Percentiles rank a stretch among this genome's conserved stretches.
Conservation (phyloP, 2,888 invertebrate species). For the Polylopha cassiicola region DNA sequence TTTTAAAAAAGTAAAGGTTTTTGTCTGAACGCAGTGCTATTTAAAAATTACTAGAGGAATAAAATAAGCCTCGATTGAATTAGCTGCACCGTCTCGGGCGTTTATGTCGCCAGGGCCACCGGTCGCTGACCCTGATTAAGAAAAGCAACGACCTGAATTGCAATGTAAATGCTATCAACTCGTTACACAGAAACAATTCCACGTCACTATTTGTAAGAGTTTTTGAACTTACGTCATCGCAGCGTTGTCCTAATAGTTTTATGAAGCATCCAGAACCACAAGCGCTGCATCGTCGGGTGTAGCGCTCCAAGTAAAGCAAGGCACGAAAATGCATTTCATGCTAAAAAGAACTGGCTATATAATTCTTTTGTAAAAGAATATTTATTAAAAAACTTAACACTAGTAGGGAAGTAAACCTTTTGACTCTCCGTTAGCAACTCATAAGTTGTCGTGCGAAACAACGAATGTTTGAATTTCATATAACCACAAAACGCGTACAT, state of each 20-base stretch:
- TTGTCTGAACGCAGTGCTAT: too few relatives aligned
- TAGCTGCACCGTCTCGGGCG: too few relatives aligned
- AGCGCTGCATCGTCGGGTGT: conserved; percentile 73
- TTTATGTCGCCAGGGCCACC: too few relatives aligned
- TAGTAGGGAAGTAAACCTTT: conserved; percentile 48
- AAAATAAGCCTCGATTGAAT: too few relatives aligned
- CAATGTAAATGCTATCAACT: too few relatives aligned
- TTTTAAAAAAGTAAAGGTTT: not conserved
- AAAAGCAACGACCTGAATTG: too few relatives aligned
- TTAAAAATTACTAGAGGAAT: too few relatives aligned
- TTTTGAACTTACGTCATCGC: conserved; percentile 41
- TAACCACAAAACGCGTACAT: conserved; percentile 80
- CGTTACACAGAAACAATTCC: too few relatives aligned
- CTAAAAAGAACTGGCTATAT: conserved; percentile 28
- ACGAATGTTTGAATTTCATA: conserved; percentile 75
- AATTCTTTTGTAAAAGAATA: not conserved
- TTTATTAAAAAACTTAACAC: not conserved
- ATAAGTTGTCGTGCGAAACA: conserved; percentile 79
- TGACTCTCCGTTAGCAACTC: conserved; percentile 79
- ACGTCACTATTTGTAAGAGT: not conserved
- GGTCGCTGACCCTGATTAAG: too few relatives aligned
- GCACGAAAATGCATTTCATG: conserved; percentile 79
- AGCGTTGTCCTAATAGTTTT: conserved; percentile 54
- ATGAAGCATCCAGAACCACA: conserved; percentile 78
- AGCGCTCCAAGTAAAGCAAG: conserved; percentile 75